phyloP scores from a whole-genome alignment of 2,113 vertebrate species.

The Myiopsitta monachus region DNA sequence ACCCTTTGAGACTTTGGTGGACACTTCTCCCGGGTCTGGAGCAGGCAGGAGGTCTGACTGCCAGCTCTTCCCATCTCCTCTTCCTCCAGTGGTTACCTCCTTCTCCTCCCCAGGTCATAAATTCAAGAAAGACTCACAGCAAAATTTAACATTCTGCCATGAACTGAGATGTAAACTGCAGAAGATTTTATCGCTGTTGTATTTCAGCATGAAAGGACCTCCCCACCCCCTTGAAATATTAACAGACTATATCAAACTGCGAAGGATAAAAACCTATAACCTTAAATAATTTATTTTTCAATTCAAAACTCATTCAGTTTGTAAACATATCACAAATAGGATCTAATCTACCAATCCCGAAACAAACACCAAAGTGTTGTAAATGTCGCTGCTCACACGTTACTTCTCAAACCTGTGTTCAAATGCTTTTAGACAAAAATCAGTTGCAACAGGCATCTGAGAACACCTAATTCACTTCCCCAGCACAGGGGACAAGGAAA shows the following conservation, averaged over 20 bases:
- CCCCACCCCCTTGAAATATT: background rate
- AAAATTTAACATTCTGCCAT: background rate
- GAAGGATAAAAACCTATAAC: background rate
- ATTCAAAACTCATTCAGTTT: background rate
- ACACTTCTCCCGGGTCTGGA: background rate
- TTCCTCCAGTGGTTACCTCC: background rate
- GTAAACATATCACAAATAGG: background rate
- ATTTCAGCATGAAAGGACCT: background rate
- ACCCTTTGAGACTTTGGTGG: background rate
- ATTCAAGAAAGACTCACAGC: background rate
- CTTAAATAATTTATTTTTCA: background rate
- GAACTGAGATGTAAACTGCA: rapidly evolving
- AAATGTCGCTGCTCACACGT: background rate
- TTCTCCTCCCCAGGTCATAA: background rate
- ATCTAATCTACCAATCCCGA: background rate
- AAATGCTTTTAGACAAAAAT: background rate
- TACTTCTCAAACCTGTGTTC: background rate
- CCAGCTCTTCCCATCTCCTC: background rate
- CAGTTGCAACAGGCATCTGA: background rate
- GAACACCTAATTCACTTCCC: background rate
- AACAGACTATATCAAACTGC: background rate
- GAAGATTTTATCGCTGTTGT: background rate
- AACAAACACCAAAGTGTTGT: background rate
- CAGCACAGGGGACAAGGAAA: background rate
- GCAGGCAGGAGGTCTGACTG: background rate